Conservation (phyloP, 2,888 invertebrate species). For the Cryptocephalus primarius region DNA sequence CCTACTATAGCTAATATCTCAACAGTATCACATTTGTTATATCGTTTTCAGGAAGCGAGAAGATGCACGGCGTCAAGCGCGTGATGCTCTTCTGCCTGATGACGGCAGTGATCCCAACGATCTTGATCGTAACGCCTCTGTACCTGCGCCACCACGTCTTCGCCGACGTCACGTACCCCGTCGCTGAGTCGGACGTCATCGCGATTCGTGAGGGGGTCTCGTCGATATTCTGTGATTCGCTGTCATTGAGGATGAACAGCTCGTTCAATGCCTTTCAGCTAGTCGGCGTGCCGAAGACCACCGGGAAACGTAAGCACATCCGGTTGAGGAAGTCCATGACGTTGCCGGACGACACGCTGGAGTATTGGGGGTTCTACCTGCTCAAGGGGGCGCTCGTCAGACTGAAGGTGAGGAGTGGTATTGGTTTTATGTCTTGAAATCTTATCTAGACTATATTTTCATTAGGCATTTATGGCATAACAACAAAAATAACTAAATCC, state of each 20-base stretch:
- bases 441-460: no score
- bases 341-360: constrained; percentile 72
- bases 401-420: constrained; percentile 43
- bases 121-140: constrained; percentile 64
- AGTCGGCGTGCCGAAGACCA: constrained; percentile 50
- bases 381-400: constrained; percentile 67
- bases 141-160: constrained; percentile 67
- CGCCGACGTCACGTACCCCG: constrained; percentile 65
- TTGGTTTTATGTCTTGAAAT: no score
- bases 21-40: no score
- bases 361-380: constrained; percentile 83
- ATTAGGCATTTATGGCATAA: no score
- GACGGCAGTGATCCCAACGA: constrained; percentile 63
- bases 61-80: constrained; percentile 71
- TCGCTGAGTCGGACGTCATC: constrained; percentile 76
- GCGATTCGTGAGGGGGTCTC: constrained; percentile 76
- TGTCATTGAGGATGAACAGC: constrained; percentile 66
- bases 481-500: no score
- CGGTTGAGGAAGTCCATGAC: constrained; percentile 71
- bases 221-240: constrained; percentile 69
- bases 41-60: constrained; percentile 47
- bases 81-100: constrained; percentile 68
- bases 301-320: constrained; percentile 59
- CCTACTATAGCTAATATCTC: no score
- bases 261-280: constrained; percentile 41